Base-by-base conservation (phyloP, 2,113 vertebrate genomes). In the Beaufortia kweichowensis region DNA sequence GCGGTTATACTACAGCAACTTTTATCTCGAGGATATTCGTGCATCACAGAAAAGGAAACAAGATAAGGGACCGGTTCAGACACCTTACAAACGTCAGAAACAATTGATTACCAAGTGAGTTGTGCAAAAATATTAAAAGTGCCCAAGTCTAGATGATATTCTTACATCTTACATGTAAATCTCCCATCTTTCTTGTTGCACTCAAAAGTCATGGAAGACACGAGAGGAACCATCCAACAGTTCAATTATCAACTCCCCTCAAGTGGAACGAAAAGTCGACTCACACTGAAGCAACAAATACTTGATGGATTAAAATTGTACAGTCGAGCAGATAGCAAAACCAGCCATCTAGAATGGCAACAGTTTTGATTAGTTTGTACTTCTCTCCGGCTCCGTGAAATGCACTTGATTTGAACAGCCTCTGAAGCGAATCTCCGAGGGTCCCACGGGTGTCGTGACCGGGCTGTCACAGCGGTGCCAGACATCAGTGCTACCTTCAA, bases 401-500 rank as follows among this genome's bases (percentile, higher is more conserved):
- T 56, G 41, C 63, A 50, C 70, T 63, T 80, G 65, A 64, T 72
- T 74, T 59, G 31, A 29, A 60, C 64, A 14, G 53, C 59, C 74
- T 87, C 84, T 83, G 81, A 85, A 84, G 78, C 62, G 28, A 60
- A 75, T 81, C 77, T 81, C 65, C 15, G 9, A 33, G 70, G n/a
- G 53, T 82, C 81, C 74, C 21, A 0, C 1, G 62, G 74, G 67
- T 35, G 60, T 65, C n/a, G 60, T 50, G 56, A 53, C 72, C 21
- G 9, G 55, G 68, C 77, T 84, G 21, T 81, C 78, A 77, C 7
- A 4, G 78, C 17, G 46, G 68, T 79, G 66, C 62, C 63, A 82
- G 82, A 75, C 81, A 85, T 85, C 83, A 85, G 80, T 8, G 64
- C 28, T n/a, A 74, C 73, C 70, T 71, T 81, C 80, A 71, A 81